These are phyloP conservation scores for Dendroctonus ponderosae DNA, from an alignment of 1,140 invertebrate species.

Conservation along the genomic window DNA sequence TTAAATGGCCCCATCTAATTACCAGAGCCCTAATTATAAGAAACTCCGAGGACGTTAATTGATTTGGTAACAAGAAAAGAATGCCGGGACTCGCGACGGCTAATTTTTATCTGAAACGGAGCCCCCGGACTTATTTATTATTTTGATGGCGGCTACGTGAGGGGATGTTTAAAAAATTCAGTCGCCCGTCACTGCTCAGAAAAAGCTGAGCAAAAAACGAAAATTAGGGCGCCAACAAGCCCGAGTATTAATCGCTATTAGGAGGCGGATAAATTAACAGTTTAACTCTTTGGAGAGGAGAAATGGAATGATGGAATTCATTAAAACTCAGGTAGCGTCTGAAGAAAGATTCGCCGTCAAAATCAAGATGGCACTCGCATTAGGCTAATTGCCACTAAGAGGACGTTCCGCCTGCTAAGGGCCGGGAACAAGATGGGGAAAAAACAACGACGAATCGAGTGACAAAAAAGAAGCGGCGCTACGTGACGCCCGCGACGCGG, in stretches of 20 bases:
- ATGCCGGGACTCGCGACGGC: slow-evolving; percentile 30
- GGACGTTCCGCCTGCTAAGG: slow-evolving; percentile 10
- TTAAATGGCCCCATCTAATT: slow-evolving; percentile 46
- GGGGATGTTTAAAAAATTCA: slow-evolving; percentile 41
- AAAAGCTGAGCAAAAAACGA: background rate
- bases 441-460: slow-evolving; percentile 17
- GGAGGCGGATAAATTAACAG: no score
- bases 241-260: no score
- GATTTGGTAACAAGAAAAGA: slow-evolving; percentile 46
- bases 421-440: slow-evolving; percentile 4
- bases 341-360: slow-evolving; percentile 19
- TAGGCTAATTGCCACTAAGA: slow-evolving; percentile 24
- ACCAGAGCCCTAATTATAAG: slow-evolving; percentile 47
- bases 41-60: slow-evolving; percentile 44
- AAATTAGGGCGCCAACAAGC: background rate
- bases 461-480: slow-evolving; percentile 24
- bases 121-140: slow-evolving; percentile 39
- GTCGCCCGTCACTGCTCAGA: background rate
- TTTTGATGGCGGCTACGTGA: slow-evolving; percentile 37
- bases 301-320: background rate
- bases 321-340: slow-evolving; percentile 8
- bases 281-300: no score
- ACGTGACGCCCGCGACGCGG: slow-evolving; percentile 34
- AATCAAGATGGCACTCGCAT: slow-evolving; percentile 28
- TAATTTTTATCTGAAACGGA: slow-evolving; percentile 41